Evolutionary conservation across 1,140 invertebrate genomes (phyloP), one percentile per base, ranked within the genome.

Genomic region (Drosophila melanica): DNA sequence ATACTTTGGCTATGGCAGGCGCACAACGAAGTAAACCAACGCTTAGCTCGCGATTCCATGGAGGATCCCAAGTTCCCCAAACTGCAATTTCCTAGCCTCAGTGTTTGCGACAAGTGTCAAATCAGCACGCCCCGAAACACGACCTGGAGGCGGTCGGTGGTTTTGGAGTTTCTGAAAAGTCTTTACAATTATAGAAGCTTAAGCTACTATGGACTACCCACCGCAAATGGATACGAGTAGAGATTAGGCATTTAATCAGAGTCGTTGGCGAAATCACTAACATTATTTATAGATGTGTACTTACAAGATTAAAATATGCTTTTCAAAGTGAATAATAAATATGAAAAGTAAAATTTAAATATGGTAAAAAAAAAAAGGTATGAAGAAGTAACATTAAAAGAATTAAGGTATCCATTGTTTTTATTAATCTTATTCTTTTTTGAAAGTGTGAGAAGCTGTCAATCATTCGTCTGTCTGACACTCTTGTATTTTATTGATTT

Each of bases 1-100:
- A 94, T 99, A 5, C 79, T 99, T 10, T 99, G 98, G 98, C 92
- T 99, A 2, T 99, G 98, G 98, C 93, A 93, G 70, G 96, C 97
- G 2, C 98, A 99, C 90, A 99, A 99, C 92, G 95, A 95, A 90
- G 98, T 98, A 0, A 99, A 99, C 91, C 92, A 95, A 66, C 94
- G 98, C 74, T 92, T 99, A 11, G 93, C 95, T 37, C 96, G 96
- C 0, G 97, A 98, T 91, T 35, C 93, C 3, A 97, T 96, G 6
- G 98, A 99, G 92, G 98, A 99, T 93, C 98, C 98, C 0, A 78
- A 93, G 55, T 95, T 96, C 92, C 97, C 96, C 0, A 99, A 99
- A 92, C 93, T 96, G n/a, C 96, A 98, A 81, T 99, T 98, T 92
- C 98, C 98, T 2, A 93, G 94, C 9, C 60, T 81, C 6, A 72